Evolutionary conservation across 2,797 vertebrate genomes (phyloP), one percentile per base, ranked within the genome.

Genomic region (Hoplostethus mediterraneus): DNA sequence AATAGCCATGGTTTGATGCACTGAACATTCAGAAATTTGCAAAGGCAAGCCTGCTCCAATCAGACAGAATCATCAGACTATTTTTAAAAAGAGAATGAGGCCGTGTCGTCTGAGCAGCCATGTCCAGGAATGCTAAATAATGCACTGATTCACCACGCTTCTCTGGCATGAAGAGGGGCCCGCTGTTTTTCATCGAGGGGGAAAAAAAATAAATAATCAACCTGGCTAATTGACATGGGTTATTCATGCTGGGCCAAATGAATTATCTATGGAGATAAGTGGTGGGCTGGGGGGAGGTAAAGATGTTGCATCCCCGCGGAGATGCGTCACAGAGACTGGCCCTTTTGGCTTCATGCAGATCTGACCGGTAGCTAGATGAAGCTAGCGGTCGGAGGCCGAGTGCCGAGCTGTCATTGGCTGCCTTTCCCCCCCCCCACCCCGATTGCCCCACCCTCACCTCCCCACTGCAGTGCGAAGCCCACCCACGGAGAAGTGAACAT

Each of bases 181-280:
- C 3, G 74, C 85, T 91, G 88, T 67, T 90, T 83, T 60, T 85
- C 67, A 71, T 84, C 81, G 73, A 79, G 83, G 74, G 76, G 21
- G 21, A 21, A 85, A 87, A 87, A 16, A 84, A 89, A 90, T 75
- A 87, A 87, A 16, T 83, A 89, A 90, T 75, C 75, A 79, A 84
- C 64, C 74, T 81, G 73, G 76, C 89, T 93, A 92, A 93, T 92
- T 93, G 91, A 90, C 89, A 90, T 89, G 88, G 80, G 71, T 87
- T 94, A 90, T 89, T 90, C 90, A 92, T 82, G 84, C 89, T 86
- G 92, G 60, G 90, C 85, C 67, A 79, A 93, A 92, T 93, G 67
- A 92, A 93, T 90, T 84, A 94, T 92, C 87, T 76, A 94, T 86
- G 68, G 75, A 10, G 73, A 80, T 3, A 55, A 67, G 38, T 45